Conservation (phyloP, 2,797 vertebrate species). For the Hephaestus fuliginosus region DNA sequence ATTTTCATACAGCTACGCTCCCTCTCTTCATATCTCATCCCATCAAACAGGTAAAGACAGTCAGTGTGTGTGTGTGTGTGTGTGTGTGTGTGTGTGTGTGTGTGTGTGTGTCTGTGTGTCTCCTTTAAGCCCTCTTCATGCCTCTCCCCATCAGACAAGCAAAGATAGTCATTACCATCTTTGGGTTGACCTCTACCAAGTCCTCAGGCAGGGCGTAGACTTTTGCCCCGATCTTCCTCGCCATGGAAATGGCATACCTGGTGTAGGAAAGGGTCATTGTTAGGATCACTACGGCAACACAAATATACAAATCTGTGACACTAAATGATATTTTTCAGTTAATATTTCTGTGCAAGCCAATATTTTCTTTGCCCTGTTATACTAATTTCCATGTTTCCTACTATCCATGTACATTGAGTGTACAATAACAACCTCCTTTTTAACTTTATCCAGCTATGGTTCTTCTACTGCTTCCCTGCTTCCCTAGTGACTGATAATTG, state of each 20-base stretch:
- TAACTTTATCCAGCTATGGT: background rate
- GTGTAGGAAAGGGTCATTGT: constrained; percentile 39
- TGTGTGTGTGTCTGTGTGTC: constrained; percentile 18
- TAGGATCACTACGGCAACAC: constrained; percentile 7
- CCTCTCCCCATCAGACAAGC: constrained; percentile 98
- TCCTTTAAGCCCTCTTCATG: constrained; percentile 91
- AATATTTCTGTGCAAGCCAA: too few species aligned
- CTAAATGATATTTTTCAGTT: background rate
- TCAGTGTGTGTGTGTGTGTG: constrained; percentile 17
- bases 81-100: constrained; percentile 24
- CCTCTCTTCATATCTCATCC: constrained; percentile 2
- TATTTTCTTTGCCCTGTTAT: too few species aligned
- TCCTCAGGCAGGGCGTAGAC: constrained; percentile 97
- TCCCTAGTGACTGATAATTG: background rate
- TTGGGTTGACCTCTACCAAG: constrained; percentile 94
- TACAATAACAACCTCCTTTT: background rate
- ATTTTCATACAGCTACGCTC: background rate
- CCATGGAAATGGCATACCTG: constrained; percentile 97
- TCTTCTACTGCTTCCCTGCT: too few species aligned
- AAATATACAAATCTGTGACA: background rate
- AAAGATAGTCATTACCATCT: constrained; percentile 99
- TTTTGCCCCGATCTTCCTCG: constrained; percentile 95
- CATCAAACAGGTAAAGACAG: constrained; percentile 78
- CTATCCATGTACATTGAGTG: too few species aligned
- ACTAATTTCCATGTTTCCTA: background rate